These are phyloP conservation scores for Eptesicus fuscus DNA, from an alignment of 2,113 vertebrate genomes.

Conservation along the genomic window DNA sequence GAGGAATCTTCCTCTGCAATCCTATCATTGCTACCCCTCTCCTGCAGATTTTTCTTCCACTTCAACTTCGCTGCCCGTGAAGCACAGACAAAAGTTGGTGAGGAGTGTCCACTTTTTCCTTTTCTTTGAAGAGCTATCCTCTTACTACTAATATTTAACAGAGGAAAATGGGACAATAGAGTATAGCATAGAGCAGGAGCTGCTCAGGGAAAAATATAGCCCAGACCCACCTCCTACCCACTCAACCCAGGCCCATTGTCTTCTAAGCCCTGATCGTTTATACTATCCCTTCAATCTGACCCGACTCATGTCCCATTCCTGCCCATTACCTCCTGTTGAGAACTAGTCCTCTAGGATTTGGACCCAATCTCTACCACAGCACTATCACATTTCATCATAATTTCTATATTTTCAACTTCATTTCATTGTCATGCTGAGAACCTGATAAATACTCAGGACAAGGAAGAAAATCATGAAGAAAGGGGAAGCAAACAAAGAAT, in stretches of 20 bases:
- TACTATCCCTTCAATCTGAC: background rate
- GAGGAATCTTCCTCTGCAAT: background rate
- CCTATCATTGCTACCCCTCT: background rate
- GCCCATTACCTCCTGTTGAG: background rate
- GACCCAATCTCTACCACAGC: background rate
- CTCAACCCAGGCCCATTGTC: background rate
- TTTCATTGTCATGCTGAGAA: background rate
- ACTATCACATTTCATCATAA: background rate
- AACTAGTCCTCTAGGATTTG: background rate
- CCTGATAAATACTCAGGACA: background rate
- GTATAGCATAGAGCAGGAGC: background rate
- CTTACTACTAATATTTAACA: background rate
- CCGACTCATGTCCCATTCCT: background rate
- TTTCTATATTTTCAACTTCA: background rate
- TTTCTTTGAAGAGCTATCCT: background rate
- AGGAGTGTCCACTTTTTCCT: background rate
- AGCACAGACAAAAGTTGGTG: background rate
- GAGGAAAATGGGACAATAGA: background rate
- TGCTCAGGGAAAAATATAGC: background rate
- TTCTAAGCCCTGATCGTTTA: background rate
- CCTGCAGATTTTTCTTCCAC: background rate
- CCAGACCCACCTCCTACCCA: background rate
- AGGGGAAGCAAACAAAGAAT: background rate
- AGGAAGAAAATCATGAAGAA: background rate
- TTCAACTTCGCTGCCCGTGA: background rate